Conservation (phyloP, 2,797 vertebrate species). For the Geotrypetes seraphini region DNA sequence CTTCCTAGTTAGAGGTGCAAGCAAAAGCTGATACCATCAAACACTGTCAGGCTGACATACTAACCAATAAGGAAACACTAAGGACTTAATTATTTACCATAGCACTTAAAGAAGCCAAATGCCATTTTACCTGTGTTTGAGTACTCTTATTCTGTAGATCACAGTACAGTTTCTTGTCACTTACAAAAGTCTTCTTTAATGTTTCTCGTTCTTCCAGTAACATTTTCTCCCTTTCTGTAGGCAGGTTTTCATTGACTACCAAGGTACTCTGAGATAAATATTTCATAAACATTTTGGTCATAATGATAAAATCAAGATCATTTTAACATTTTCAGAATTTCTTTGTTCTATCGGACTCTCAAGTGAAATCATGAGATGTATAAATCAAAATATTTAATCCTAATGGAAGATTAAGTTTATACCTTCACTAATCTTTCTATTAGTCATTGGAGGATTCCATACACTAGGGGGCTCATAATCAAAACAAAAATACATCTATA, state of each 20-base stretch:
- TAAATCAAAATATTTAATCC: too few relatives aligned
- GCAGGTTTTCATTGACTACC: conserved; percentile 51
- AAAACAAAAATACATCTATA: too few relatives aligned
- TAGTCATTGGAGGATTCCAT: too few relatives aligned
- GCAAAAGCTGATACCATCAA: conserved; percentile 9
- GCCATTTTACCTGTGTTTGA: conserved; percentile 60
- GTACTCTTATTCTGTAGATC: conserved; percentile 49
- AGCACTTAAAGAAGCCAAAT: conserved; percentile 24
- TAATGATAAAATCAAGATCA: too few relatives aligned
- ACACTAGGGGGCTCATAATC: too few relatives aligned
- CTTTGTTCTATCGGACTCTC: too few relatives aligned
- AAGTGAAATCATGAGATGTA: too few relatives aligned
- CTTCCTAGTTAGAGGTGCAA: conserved; percentile 10
- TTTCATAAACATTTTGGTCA: too few relatives aligned
- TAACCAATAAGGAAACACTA: conserved; percentile 5
- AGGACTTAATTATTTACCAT: not conserved
- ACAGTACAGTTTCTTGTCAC: conserved; percentile 36
- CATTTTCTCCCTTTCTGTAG: conserved; percentile 57
- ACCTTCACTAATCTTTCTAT: too few relatives aligned
- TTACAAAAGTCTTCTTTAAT: conserved; percentile 36
- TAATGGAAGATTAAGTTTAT: too few relatives aligned
- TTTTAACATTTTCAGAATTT: too few relatives aligned
- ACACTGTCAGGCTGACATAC: conserved; percentile 1
- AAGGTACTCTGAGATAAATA: conserved; percentile 47
- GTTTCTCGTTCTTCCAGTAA: conserved; percentile 58